A percentile compares a stretch with the other conserved stretches of the same genome.
Evolutionary conservation across 2,797 vertebrate genomes (phyloP).

Genomic region (Discoglossus pictus): DNA sequence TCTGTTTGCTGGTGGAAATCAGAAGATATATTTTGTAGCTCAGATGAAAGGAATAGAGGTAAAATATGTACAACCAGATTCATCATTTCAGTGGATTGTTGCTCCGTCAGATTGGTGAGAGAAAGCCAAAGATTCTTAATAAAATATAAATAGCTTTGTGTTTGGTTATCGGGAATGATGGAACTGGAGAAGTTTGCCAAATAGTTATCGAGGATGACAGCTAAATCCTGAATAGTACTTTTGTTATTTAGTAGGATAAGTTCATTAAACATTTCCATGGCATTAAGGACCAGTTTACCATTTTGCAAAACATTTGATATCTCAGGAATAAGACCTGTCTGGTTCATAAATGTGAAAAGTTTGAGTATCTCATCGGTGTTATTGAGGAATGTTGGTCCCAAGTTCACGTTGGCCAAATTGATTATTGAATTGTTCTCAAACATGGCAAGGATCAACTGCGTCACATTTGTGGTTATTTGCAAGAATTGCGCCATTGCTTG

Average conservation of each 20-base stretch:
- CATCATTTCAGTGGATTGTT: neutral
- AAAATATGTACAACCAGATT: conserved; percentile 11
- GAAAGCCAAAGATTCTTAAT: conserved; percentile 10
- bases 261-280: conserved; percentile 19
- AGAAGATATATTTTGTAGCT: conserved; percentile 14
- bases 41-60: conserved; percentile 10
- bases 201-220: conserved; percentile 22
- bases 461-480: conserved; percentile 11
- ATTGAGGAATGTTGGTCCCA: conserved; percentile 5
- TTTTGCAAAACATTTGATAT: conserved; percentile 1
- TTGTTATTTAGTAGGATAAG: conserved; percentile 12
- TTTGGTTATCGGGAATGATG: neutral
- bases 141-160: conserved; percentile 1
- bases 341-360: conserved; percentile 12
- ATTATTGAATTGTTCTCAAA: conserved; percentile 1
- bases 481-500: neutral
- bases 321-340: conserved; percentile 8
- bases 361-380: conserved; percentile 3
- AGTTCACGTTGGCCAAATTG: neutral
- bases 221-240: conserved; percentile 22
- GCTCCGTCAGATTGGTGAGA: conserved; percentile 14
- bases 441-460: neutral
- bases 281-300: conserved; percentile 1
- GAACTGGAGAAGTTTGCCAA: neutral
- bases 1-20: conserved; percentile 1